phyloP scores from a whole-genome alignment of 1,140 invertebrate species.

The Carcinoscorpius rotundicauda region DNA sequence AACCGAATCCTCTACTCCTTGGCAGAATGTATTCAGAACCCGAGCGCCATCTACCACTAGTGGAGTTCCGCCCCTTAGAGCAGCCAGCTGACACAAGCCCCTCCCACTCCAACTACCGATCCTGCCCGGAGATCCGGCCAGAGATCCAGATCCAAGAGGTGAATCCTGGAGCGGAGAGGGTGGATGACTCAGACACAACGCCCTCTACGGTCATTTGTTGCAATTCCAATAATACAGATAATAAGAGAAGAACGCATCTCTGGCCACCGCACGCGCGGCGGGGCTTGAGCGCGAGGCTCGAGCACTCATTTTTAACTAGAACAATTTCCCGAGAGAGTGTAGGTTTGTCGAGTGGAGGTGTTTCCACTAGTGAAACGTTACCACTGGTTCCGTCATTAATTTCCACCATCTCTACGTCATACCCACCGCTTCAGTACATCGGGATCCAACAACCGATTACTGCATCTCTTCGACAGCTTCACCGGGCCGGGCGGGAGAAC shows the following conservation, averaged over 20 bases:
- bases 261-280: conserved; percentile 25
- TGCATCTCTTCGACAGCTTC: conserved; percentile 19
- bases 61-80: conserved; percentile 22
- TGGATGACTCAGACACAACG: not conserved
- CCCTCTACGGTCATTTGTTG: too few species aligned
- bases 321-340: conserved; percentile 26
- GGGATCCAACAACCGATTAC: conserved; percentile 16
- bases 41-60: conserved; percentile 21
- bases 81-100: conserved; percentile 10
- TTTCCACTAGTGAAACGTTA: conserved; percentile 10
- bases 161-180: not conserved
- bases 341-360: conserved; percentile 10
- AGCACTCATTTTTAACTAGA: conserved; percentile 25
- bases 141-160: conserved; percentile 16
- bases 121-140: conserved; percentile 25
- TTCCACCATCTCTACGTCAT: conserved; percentile 6
- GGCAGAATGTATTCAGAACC: conserved; percentile 27
- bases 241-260: conserved; percentile 19
- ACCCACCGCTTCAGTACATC: not conserved
- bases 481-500: conserved; percentile 36
- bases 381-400: not conserved
- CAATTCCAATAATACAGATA: too few species aligned
- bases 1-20: conserved; percentile 18
- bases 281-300: conserved; percentile 23
- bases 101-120: conserved; percentile 21